Percentiles rank a stretch among this genome's conserved stretches.
Conservation (phyloP, 2,888 invertebrate genomes). For the Sepiola atlantica region DNA sequence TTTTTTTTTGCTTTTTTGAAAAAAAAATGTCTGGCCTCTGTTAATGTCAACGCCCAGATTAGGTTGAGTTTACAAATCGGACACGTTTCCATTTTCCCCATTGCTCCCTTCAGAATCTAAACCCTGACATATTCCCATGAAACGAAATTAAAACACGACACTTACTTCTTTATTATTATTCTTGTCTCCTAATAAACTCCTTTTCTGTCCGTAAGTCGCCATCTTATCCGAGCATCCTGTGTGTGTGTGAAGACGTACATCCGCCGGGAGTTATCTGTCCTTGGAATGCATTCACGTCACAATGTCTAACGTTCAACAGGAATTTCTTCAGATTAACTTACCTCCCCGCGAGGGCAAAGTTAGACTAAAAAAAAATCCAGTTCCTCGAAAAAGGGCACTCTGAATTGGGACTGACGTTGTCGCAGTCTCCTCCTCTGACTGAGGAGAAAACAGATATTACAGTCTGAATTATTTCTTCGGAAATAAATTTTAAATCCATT, state of each 20-base stretch:
- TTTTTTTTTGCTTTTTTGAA: background rate
- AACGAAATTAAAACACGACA: background rate
- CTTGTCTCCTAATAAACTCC: background rate
- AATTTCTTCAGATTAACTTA: background rate
- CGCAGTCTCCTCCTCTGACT: no score
- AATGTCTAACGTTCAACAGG: background rate
- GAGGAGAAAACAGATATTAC: no score
- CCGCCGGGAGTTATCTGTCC: slow-evolving; percentile 32
- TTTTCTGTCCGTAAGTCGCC: background rate
- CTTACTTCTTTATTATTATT: background rate
- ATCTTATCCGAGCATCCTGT: slow-evolving; percentile 13
- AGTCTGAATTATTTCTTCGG: no score
- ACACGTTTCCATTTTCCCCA: background rate
- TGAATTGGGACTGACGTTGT: no score
- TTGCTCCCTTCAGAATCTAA: background rate
- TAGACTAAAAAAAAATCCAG: no score
- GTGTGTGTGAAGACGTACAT: background rate
- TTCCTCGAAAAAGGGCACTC: no score
- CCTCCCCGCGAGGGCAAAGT: no score
- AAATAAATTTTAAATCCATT: no score
- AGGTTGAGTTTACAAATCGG: background rate
- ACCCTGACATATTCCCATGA: background rate
- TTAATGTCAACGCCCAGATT: background rate
- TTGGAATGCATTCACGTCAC: slow-evolving; percentile 11
- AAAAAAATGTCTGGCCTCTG: background rate